Conservation (phyloP, 2,113 vertebrate genomes). For the Dasyprocta punctata region DNA sequence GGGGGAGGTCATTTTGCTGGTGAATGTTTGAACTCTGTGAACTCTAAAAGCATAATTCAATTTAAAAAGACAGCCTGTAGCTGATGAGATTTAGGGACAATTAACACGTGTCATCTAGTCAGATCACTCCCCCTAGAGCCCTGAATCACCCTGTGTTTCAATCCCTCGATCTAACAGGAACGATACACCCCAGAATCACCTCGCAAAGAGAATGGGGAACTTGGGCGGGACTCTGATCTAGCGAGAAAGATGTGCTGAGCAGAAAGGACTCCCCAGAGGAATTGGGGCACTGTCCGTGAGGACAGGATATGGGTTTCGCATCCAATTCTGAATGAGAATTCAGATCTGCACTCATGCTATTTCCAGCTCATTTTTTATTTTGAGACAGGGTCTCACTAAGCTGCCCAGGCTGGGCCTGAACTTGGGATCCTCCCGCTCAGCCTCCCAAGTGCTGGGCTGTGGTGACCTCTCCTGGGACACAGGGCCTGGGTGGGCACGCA, state of each 20-base stretch:
- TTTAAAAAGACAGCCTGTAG: not conserved
- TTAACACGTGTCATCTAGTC: not conserved
- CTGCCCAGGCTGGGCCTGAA: not conserved
- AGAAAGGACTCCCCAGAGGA: not conserved
- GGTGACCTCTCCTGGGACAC: not conserved
- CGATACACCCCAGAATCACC: not conserved
- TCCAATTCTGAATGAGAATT: not conserved
- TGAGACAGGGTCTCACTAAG: not conserved
- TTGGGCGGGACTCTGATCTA: not conserved
- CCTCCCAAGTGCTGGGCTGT: not conserved
- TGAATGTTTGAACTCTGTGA: not conserved
- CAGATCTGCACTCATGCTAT: not conserved
- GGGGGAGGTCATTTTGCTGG: not conserved
- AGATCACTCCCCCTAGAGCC: not conserved
- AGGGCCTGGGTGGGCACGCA: conserved; percentile 63
- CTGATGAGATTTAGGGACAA: not conserved
- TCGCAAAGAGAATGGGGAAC: not conserved
- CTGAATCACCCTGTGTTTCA: not conserved
- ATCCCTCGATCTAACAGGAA: not conserved
- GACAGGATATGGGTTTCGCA: not conserved
- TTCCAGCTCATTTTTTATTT: not conserved
- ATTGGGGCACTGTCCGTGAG: not conserved
- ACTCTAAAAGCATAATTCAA: not conserved
- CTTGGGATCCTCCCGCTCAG: not conserved
- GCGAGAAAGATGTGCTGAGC: not conserved